Base-by-base conservation (phyloP, 2,113 vertebrate genomes). In the Loxodonta africana region DNA sequence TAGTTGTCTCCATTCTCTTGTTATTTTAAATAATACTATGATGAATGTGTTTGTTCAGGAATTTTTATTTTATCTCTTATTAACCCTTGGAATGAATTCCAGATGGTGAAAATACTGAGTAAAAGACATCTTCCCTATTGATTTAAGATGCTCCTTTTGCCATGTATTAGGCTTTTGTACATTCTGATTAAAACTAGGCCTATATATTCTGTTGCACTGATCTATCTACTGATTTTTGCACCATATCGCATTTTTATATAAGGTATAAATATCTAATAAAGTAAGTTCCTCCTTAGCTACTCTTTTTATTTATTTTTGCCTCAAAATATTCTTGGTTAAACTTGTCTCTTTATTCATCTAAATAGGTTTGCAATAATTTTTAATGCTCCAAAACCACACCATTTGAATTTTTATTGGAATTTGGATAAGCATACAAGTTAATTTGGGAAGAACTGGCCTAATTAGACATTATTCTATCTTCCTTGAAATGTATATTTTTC, bases 31-130 rank as follows among this genome's bases (percentile, higher is more conserved):
- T 90, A 85, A 37, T 71, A 11, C 30, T 92, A 2, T 51, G 30
- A 53, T 76, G 48, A 60, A 69, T 89, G 62, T 51, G 4, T 94
- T 77, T 48, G 28, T 25, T 82, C 12, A 65, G 37, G 10, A 95
- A 84, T 88, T 30, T 94, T 90, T 57, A 33, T 6, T 91, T 96
- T 91, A 28, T 86, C 23, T 81, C 12, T 8, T 77, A n/a, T 25
- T 51, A 84, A 69, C 78, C 51, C 51, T 89, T 51, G 63, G 48
- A 89, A 89, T 63, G 20, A 96, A 78, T 90, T 80, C 23, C 33
- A 80, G 57, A 71, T 30, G 65, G 1, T 67, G 53, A 88, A 80
- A 78, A 71, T 60, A 67, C 21, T 65, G 33, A 21, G 11, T 33
- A 20, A 85, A 90, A 63, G 10, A n/a, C 90, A 62, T 73, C 8